Percentiles rank a stretch among this genome's conserved stretches.
These are phyloP conservation scores for Laticauda laticaudata DNA, from an alignment of 2,113 vertebrate genomes.

Conservation along the genomic window DNA sequence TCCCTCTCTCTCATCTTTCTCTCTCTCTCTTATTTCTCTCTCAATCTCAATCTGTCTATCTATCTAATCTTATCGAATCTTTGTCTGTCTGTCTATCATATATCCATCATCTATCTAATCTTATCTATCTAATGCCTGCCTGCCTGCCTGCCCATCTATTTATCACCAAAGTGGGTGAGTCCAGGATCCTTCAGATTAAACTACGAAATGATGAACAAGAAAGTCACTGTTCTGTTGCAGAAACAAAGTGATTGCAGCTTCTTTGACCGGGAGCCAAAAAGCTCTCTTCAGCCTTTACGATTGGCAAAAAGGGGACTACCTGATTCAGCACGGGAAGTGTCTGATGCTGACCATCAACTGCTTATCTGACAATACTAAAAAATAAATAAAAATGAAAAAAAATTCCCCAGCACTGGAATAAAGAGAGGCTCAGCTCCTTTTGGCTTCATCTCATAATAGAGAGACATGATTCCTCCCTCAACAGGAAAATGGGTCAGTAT, in stretches of 20 bases:
- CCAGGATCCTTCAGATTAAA: not conserved
- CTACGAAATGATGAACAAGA: not conserved
- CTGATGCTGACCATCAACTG: not conserved
- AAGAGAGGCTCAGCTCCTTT: not conserved
- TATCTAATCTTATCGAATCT: too few species aligned
- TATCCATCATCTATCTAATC: too few species aligned
- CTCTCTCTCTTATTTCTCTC: too few species aligned
- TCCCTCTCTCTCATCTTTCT: too few species aligned
- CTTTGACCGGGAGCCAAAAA: not conserved
- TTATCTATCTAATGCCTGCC: too few species aligned
- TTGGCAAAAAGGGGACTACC: too few species aligned
- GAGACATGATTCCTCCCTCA: constrained; percentile 22
- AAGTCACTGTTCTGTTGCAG: not conserved
- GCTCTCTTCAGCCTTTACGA: not conserved
- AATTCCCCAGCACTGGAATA: not conserved
- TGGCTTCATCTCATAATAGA: constrained; percentile 8
- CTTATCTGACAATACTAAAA: not conserved
- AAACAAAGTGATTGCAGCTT: not conserved
- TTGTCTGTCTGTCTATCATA: too few species aligned
- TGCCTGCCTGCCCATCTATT: too few species aligned
- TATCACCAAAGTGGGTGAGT: too few species aligned
- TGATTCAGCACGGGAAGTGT: not conserved
- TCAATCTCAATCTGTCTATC: too few species aligned
- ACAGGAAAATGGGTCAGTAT: not conserved
- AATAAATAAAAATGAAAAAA: not conserved